Base-by-base conservation (phyloP, 1,140 invertebrate genomes). In the Alviniconcha marisindica region DNA sequence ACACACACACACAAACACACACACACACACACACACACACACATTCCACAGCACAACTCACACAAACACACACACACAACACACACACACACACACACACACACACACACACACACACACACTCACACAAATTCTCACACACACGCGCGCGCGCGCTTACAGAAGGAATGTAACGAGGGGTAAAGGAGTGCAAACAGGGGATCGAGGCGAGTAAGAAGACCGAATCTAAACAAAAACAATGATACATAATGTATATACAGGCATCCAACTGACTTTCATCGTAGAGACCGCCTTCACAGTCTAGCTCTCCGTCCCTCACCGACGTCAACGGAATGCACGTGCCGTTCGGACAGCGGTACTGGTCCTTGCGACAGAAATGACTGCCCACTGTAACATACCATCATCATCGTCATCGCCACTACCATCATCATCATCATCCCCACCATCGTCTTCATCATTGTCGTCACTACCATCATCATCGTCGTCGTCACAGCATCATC, bases 291-390 rank as follows among this genome's bases (percentile, higher is more conserved):
- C 74, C 77, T 36, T 31, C 36, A 51, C 84, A 85, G 76, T 85
- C 84, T 3, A 54, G 33, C 7, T 80, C 77, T 5, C 81, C 84
- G 44, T 83, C 77, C 51, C 73, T 77, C 3, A 85, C 69, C 1
- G 28, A 28, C 15, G 40, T 44, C 51, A 48, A n/a, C 33, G 81
- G 77, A 40, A 83, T 83, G 78, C 84, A 85, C 51, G 76, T 85
- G 7, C 84, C 84, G 78, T 85, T 85, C 18, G 84, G 81, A 83
- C 84, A 85, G 38, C 84, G 74, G 51, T 74, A 79, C 51, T 85
- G 81, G 42, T 54, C 81, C 48, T 79, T 38, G 31, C 80, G 44
- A 80, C 84, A 85, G 42, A 80, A 80, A 7, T 76, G 28, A 15
- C 69, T 38, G 14, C 78, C 84, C 78, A 63, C 42, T 76, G 73